Percentiles rank a stretch among this genome's conserved stretches.
These are phyloP conservation scores for Euwallacea fornicatus DNA, from an alignment of 1,140 invertebrate genomes.

Conservation along the genomic window DNA sequence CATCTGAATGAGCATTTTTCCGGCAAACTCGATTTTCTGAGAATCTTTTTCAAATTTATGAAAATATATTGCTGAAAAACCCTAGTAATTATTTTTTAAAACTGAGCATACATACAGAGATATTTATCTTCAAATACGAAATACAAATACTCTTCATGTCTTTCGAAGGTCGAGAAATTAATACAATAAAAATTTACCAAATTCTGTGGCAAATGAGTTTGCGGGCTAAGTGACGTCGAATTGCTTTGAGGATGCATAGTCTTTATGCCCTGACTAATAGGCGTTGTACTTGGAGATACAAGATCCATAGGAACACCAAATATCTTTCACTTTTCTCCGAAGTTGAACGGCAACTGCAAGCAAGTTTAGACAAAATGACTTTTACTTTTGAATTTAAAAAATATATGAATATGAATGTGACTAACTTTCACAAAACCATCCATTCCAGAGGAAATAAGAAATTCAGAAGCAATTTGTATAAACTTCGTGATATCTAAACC, in stretches of 20 bases:
- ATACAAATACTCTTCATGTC: background rate
- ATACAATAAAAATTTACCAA: slow-evolving; percentile 37
- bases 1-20: background rate
- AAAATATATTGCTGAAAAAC: too few relatives aligned
- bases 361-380: slow-evolving; percentile 2
- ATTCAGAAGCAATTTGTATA: too few relatives aligned
- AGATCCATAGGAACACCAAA: slow-evolving; percentile 15
- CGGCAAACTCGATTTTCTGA: too few relatives aligned
- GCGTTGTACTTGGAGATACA: slow-evolving; percentile 6
- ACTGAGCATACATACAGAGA: background rate
- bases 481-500: too few relatives aligned
- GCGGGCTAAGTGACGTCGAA: slow-evolving; percentile 37
- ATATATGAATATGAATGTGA: background rate
- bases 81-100: too few relatives aligned
- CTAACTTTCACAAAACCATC: background rate
- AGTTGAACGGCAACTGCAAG: background rate
- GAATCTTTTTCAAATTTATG: too few relatives aligned
- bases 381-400: background rate
- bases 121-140: slow-evolving; percentile 1
- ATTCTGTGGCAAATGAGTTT: slow-evolving; percentile 42
- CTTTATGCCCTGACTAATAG: slow-evolving; percentile 28
- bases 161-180: background rate
- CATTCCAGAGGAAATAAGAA: background rate
- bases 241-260: slow-evolving; percentile 42
- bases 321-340: background rate